Percentiles rank a stretch among this genome's conserved stretches.
phyloP scores from a whole-genome alignment of 2,113 vertebrate genomes.

The Typhlomys cinereus region DNA sequence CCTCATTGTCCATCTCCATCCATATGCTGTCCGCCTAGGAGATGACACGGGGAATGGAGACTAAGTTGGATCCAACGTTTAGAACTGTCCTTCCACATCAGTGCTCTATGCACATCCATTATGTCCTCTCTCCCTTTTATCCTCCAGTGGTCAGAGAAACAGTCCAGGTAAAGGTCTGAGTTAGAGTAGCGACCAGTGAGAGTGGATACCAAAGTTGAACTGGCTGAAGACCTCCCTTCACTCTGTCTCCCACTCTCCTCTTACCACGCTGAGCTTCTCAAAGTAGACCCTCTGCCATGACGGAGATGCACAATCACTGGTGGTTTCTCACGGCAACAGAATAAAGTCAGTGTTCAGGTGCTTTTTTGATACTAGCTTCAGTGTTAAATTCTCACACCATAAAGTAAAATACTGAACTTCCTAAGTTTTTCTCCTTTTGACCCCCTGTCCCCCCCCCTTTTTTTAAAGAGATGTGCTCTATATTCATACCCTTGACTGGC shows the following conservation, averaged over 20 bases:
- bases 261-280: not conserved
- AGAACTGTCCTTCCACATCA: not conserved
- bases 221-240: not conserved
- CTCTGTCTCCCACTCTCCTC: not conserved
- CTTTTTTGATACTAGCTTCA: not conserved
- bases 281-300: not conserved
- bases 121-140: not conserved
- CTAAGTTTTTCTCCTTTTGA: too few species aligned
- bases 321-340: not conserved
- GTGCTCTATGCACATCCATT: not conserved
- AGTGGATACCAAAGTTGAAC: not conserved
- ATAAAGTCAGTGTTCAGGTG: not conserved
- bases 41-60: fast-evolving
- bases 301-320: not conserved
- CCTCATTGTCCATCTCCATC: slow-evolving; percentile 94
- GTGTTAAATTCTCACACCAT: not conserved
- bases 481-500: not conserved
- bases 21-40: slow-evolving; percentile 93
- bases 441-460: too few species aligned
- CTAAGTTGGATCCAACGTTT: not conserved
- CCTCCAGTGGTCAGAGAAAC: not conserved
- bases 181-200: not conserved
- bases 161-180: not conserved
- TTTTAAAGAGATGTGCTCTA: not conserved
- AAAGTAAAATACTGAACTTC: too few species aligned